Evolutionary conservation across 2,888 invertebrate genomes (phyloP).

Genomic region (Agonopterix heracliana): DNA sequence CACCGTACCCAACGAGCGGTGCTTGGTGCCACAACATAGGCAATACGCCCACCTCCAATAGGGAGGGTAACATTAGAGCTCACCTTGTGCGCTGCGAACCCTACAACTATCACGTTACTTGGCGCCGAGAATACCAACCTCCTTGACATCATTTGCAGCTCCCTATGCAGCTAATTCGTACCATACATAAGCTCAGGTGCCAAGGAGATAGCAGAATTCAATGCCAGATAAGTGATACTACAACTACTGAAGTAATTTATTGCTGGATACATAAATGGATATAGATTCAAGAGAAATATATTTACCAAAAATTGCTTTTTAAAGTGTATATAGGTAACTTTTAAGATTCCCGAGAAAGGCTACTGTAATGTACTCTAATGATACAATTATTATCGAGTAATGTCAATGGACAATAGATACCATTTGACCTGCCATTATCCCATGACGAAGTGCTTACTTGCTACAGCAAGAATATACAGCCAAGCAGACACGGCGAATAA

Average conservation of each 20-base stretch:
- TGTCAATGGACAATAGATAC: slow-evolving; percentile 75
- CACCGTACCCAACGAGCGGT: slow-evolving; percentile 61
- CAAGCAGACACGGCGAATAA: slow-evolving; percentile 51
- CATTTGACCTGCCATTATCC: slow-evolving; percentile 70
- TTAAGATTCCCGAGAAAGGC: slow-evolving; percentile 74
- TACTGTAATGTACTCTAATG: slow-evolving; percentile 76
- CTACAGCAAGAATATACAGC: slow-evolving; percentile 72
- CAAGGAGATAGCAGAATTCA: slow-evolving; percentile 32
- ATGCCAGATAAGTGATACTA: slow-evolving; percentile 64
- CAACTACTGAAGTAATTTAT: slow-evolving; percentile 72
- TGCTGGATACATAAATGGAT: slow-evolving; percentile 76
- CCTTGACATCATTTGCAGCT: slow-evolving; percentile 19
- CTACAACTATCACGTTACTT: slow-evolving; percentile 52
- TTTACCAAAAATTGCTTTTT: slow-evolving; percentile 69
- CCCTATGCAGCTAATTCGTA: slow-evolving; percentile 8
- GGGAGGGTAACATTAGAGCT: slow-evolving; percentile 74
- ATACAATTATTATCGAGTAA: slow-evolving; percentile 76
- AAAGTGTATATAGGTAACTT: slow-evolving; percentile 75
- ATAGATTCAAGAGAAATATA: slow-evolving; percentile 75
- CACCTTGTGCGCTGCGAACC: slow-evolving; percentile 76
- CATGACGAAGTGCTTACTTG: slow-evolving; percentile 67
- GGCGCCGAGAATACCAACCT: slow-evolving; percentile 36
- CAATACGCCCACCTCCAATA: slow-evolving; percentile 77
- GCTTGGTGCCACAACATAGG: slow-evolving; percentile 72
- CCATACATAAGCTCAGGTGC: slow-evolving; percentile 6